phyloP scores from a whole-genome alignment of 2,797 vertebrate species.

The Anableps anableps region DNA sequence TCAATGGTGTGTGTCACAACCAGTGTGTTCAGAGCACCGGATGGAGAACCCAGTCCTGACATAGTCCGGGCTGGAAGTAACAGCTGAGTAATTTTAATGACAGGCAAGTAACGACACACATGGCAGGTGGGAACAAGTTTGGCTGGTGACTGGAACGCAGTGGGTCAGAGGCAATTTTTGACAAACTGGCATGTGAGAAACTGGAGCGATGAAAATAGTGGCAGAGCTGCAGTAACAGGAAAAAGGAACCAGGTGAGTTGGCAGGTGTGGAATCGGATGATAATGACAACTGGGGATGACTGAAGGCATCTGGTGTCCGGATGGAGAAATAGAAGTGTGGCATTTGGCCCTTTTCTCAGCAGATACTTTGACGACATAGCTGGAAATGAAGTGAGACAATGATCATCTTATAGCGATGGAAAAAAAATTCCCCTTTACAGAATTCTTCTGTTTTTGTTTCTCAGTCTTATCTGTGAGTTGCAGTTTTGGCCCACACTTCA shows the following conservation, averaged over 20 bases:
- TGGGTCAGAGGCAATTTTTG: constrained; percentile 22
- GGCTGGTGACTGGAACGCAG: constrained; percentile 3
- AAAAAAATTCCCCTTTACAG: background rate
- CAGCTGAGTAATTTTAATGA: constrained; percentile 21
- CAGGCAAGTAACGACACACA: constrained; percentile 6
- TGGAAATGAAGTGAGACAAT: background rate
- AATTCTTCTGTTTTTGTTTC: background rate
- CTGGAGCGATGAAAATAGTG: background rate
- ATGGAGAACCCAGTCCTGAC: constrained; percentile 12
- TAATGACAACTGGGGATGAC: background rate
- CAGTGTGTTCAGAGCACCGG: constrained; percentile 4
- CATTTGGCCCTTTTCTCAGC: background rate
- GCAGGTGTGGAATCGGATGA: constrained; percentile 5
- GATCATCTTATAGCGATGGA: background rate
- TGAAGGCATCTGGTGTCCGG: constrained; percentile 15
- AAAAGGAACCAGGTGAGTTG: background rate
- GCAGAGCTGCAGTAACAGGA: background rate
- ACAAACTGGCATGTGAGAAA: constrained; percentile 18
- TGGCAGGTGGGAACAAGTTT: constrained; percentile 22
- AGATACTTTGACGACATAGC: constrained; percentile 2
- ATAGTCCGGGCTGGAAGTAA: constrained; percentile 17
- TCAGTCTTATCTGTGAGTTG: background rate
- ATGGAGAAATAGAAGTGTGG: background rate
- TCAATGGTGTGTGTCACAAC: constrained; percentile 16
- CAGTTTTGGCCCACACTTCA: background rate